Evolutionary conservation across 1,140 invertebrate genomes (phyloP), one percentile per base, ranked within the genome.

Genomic region (Scaptomyza graminum): DNA sequence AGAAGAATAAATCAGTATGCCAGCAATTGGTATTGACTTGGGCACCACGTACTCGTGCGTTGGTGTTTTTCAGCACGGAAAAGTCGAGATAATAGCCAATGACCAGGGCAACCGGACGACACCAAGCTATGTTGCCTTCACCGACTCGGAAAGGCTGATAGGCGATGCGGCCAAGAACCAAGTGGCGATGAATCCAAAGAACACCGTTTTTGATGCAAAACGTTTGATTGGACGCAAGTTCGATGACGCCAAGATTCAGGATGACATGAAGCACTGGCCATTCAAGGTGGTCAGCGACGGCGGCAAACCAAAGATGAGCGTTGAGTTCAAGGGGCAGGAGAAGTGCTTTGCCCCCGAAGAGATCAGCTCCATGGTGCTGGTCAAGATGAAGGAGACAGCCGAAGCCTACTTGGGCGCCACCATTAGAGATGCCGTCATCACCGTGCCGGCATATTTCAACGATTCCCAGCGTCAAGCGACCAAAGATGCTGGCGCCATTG

Each of bases 61-160:
- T 3, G 96, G 95, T 46, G 95, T 96, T 1, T 96, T 95, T 87
- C 94, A 96, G 79, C 93, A 97, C 88, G 96, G 96, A 34, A 96
- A 97, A 89, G 96, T 98, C 6, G 97, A 98, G 90, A 98, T 98
- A 76, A 98, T 98, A 52, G 96, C 97, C 43, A 98, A 98, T 80
- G 96, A 98, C 79, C 97, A 98, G 92, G 97, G 97, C 41, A 97
- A 98, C 91, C 93, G 97, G 62, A 98, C 96, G 12, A 98, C 97
- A 13, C 96, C 97, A 3, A 96, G 95, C 57, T 98, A 97, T 91
- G 97, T 98, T 11, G 97, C 97, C 3, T 98, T 98, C 92, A 97
- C 95, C 1, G 97, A 98, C 50, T 95, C 95, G 0, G 97, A 98
- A 90, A 92, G 97, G 28, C 92, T 98, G 9, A 96, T 98, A 65